A percentile compares a stretch with the other conserved stretches of the same genome.
These are phyloP conservation scores for Synodontis membranacea DNA, from an alignment of 2,113 vertebrate genomes.

Conservation along the genomic window DNA sequence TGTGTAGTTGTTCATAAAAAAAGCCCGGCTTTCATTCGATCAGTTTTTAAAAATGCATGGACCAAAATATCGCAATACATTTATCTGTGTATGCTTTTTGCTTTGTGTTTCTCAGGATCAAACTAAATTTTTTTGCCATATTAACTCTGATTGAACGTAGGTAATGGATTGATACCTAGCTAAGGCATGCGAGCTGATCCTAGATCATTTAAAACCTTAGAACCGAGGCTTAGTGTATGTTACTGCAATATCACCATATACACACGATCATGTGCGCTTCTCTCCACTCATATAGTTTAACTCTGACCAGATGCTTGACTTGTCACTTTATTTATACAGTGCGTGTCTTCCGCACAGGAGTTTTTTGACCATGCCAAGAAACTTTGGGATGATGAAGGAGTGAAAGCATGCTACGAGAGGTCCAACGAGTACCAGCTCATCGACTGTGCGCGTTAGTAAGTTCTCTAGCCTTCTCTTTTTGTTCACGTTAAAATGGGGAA, in stretches of 20 bases:
- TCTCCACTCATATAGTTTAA: neutral
- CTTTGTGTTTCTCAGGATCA: neutral
- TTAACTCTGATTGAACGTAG: neutral
- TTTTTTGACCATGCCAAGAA: slow-evolving; percentile 99
- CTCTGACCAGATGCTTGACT: neutral
- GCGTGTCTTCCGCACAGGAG: slow-evolving; percentile 76
- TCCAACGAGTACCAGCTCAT: slow-evolving; percentile 82
- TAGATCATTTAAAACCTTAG: neutral
- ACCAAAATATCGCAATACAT: neutral
- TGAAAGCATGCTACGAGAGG: slow-evolving; percentile 96
- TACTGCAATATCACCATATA: no score
- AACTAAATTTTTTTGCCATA: neutral
- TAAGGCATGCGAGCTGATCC: neutral
- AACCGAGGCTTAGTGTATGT: neutral
- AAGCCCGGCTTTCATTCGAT: no score
- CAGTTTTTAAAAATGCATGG: neutral
- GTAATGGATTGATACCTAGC: neutral
- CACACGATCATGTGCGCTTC: neutral
- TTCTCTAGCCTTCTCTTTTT: slow-evolving; percentile 51
- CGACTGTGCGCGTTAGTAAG: slow-evolving; percentile 91
- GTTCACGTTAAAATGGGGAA: neutral
- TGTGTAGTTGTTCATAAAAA: no score
- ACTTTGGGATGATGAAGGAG: slow-evolving; percentile 97
- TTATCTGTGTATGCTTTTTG: neutral
- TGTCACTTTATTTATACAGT: neutral